phyloP scores from a whole-genome alignment of 92 coral and sea anemone genomes.

The Bergia sp. region DNA sequence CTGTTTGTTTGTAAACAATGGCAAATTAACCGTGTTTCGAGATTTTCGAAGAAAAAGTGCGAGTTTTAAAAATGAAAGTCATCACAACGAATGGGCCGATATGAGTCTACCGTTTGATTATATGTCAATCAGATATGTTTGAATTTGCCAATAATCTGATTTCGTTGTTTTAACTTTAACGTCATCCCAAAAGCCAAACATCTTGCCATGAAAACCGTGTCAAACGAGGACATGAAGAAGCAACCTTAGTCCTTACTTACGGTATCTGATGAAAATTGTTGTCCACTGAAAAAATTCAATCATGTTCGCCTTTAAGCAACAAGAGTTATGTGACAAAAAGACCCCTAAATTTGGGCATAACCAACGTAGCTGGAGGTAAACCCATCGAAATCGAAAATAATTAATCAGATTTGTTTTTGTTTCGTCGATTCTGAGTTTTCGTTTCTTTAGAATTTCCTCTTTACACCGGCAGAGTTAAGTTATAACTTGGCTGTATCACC shows the following conservation, averaged over 20 bases:
- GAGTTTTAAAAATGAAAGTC: not conserved
- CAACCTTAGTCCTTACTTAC: not conserved
- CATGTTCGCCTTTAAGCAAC: not conserved
- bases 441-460: not conserved
- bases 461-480: not conserved
- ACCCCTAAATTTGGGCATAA: not conserved
- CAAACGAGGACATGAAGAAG: not conserved
- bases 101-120: not conserved
- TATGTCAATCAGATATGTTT: not conserved
- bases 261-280: not conserved
- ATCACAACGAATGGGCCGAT: too few relatives aligned
- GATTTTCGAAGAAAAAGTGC: not conserved
- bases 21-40: not conserved
- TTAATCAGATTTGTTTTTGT: slow-evolving; percentile 11
- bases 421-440: not conserved
- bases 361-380: not conserved
- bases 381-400: slow-evolving; percentile 1
- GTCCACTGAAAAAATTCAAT: not conserved
- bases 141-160: not conserved
- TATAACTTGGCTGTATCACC: not conserved
- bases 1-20: slow-evolving; percentile 3
- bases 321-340: not conserved
- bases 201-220: not conserved
- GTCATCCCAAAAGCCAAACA: not conserved
- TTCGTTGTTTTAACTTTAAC: not conserved